Evolutionary conservation across 2,797 vertebrate species (phyloP), one percentile per base, ranked within the genome.

Genomic region (Urophycis tenuis): DNA sequence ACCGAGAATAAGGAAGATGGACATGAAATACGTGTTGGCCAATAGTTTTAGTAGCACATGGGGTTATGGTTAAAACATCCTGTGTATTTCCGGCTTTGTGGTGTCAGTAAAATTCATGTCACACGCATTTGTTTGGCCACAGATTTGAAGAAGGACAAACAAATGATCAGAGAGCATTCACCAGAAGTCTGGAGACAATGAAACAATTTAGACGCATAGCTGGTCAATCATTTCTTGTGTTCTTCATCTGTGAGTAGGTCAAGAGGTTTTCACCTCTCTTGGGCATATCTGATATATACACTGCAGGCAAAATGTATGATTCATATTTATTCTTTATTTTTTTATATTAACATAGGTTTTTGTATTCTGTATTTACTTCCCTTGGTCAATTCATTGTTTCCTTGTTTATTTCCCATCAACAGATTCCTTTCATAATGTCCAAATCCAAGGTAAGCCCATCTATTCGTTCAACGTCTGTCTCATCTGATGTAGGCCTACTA

Each of bases 221-320:
- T 33, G 31, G 32, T 2, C 17, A 2, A 9, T 71, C 75, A 33
- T 14, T 87, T 73, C 53, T 84, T 2, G 6, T 80, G 34, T 2
- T 89, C 74, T 9, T 88, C 32, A 69, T 85, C 22, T 49, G 84
- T 88, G 71, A 79, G 83, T 86, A 0, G 45, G 1, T 17, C 19
- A 19, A 22, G 71, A 0, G 15, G 15, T 76, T 1, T 17, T 53
- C 9, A 41, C 8, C 3, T 25, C 19, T n/a, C 19, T 35, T 1
- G 64, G 29, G n/a, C n/a, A n/a, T n/a, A n/a, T n/a, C n/a, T 29
- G 19, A 12, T 70, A 70, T 36, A 36, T 34, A 36, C 35, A 67
- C 14, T 64, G 60, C 5, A n/a, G 67, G 67, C 30, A 53, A 22
- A 4, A 53, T 25, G 11, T 30, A 25, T 29, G 29, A 25, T 64